Evolutionary conservation across 2,113 vertebrate species (phyloP), one percentile per base, ranked within the genome.

Genomic region (Melanostigma gelatinosum): DNA sequence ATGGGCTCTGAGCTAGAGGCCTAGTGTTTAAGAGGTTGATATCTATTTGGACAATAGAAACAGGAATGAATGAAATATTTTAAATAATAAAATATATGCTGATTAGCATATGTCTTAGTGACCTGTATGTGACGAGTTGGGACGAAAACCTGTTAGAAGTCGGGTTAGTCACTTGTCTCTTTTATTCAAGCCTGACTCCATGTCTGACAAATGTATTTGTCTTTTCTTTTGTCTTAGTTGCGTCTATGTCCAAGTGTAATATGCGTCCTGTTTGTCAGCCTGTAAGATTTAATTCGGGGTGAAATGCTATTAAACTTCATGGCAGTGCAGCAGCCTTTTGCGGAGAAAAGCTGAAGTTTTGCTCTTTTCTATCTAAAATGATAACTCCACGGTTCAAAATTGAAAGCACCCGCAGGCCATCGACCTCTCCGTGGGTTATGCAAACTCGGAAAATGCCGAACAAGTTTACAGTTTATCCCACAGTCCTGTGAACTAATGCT

Each of bases 311-410:
- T 13, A 3, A 0, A 0, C 0, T 4, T 6, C 0, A 0, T 0
- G 0, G n/a, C 24, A 13, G 29, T 13, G 34, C 67, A 76, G 83
- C 80, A 86, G 82, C 85, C 88, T 88, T 85, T 89, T 85, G 79
- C 58, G 29, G 38, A 42, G 34, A 61, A 54, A 86, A 62, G 4
- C 10, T 3, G 1, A 54, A 44, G 55, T 77, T 77, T 57, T 6
- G 8, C 22, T 32, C 9, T 46, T 22, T 61, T 24, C 16, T 9
- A 13, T 58, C 50, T 54, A 42, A 67, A 80, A 76, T 44, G 4
- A 60, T 24, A 61, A 42, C 42, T 58, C 3, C 11, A 16, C 10
- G 0, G 22, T 48, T 84, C 11, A 74, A 0, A 22, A 16, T 24
- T 7, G 5, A 3, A 46, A 36, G 16, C 42, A 34, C 1, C 0